Evolutionary conservation across 2,113 vertebrate genomes (phyloP), one percentile per base, ranked within the genome.

Genomic region (Polypterus bichir): DNA sequence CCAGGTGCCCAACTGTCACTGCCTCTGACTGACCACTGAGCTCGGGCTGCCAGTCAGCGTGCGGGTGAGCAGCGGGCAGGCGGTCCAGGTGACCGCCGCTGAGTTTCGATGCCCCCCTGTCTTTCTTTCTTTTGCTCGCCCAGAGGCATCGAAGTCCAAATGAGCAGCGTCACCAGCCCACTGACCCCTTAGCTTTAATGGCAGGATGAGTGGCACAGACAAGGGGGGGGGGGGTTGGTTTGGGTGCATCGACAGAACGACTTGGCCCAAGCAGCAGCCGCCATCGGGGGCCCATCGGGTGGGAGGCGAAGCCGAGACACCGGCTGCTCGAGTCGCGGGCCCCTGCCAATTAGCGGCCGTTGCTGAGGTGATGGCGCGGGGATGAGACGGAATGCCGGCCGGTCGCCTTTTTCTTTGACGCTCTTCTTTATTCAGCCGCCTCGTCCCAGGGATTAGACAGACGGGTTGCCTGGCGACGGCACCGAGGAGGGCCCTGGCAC

Each of bases 391-490:
- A 89, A 88, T 85, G 84, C 76, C 44, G 77, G 71, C 71, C 80
- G 77, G 81, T 75, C 82, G 75, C 81, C 74, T 82, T 71, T 79
- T 69, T 81, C 66, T 57, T 48, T 44, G 74, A 68, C 73, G 79
- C 70, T 79, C 73, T 84, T 82, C 79, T 74, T 79, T 79, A 81
- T 79, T 78, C 78, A 85, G 73, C 73, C 85, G 57, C 57, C 63
- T 67, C 63, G 69, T 68, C 63, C 55, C 59, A 63, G 60, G 65
- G 79, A 88, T 88, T 88, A 88, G 76, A 81, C 71, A 69, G 62
- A 65, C 72, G 76, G 76, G 85, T 89, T 90, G 86, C 88, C 82
- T 84, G 81, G 85, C 6, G 73, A 88, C 63, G 0, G 77, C 76
- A 79, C 45, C 9, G 76, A 80, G 79, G 74, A 84, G 76, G 75